Evolutionary conservation across 2,888 invertebrate genomes (phyloP).

Genomic region (Drosophila peninsularis): DNA sequence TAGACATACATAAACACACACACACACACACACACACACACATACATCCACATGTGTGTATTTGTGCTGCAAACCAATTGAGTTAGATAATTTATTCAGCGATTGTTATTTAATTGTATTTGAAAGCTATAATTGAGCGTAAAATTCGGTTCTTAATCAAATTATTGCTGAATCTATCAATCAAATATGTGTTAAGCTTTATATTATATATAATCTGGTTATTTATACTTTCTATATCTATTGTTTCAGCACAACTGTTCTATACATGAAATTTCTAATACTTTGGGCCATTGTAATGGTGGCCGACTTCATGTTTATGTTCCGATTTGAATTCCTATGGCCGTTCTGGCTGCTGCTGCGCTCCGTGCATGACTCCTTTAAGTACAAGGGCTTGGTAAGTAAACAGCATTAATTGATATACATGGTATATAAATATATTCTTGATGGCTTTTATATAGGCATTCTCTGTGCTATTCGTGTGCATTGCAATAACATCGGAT

Average conservation of each 20-base stretch:
- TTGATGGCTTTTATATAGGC: conserved; percentile 87
- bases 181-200: background rate
- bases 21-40: conserved; percentile 13
- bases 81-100: conserved; percentile 42
- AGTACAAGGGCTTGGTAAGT: conserved; percentile 98
- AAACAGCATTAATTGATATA: background rate
- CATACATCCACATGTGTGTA: conserved; percentile 2
- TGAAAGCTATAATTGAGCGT: conserved; percentile 19
- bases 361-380: conserved; percentile 98
- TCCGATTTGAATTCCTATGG: conserved; percentile 99
- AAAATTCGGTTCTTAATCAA: conserved; percentile 5
- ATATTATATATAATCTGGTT: conserved; percentile 24
- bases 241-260: conserved; percentile 91
- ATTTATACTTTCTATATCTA: conserved; percentile 27
- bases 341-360: conserved; percentile 98
- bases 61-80: conserved; percentile 27
- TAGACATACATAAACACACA: conserved; percentile 47
- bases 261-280: conserved; percentile 97
- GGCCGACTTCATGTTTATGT: conserved; percentile 98
- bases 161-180: background rate
- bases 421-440: background rate
- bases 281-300: conserved; percentile 97
- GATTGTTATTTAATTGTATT: conserved; percentile 6
- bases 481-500: conserved; percentile 98
- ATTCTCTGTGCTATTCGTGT: conserved; percentile 98